Conservation (phyloP, 2,888 invertebrate genomes). For the Furcula furcula region DNA sequence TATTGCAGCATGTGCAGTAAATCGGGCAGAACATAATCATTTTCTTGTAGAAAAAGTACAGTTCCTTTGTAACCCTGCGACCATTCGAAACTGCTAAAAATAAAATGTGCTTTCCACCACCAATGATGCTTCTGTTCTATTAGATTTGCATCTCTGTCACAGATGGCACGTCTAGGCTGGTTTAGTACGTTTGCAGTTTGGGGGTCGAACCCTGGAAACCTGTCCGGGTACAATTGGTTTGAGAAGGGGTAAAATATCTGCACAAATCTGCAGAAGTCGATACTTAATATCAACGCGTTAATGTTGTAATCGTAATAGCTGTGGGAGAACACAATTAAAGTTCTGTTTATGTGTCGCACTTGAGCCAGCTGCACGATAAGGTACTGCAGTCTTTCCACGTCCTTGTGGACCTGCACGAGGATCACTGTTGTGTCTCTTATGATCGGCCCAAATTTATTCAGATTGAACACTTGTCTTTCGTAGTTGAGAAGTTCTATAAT, state of each 20-base stretch:
- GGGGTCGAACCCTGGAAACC: slow-evolving; percentile 39
- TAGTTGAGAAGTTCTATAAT: slow-evolving; percentile 29
- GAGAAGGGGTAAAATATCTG: slow-evolving; percentile 55
- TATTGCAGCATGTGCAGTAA: slow-evolving; percentile 39
- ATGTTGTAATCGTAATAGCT: slow-evolving; percentile 39
- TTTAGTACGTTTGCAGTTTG: no score
- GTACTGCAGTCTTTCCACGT: slow-evolving; percentile 33
- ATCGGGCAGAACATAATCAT: slow-evolving; percentile 47
- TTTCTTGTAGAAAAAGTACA: slow-evolving; percentile 47
- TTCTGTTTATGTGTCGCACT: slow-evolving; percentile 33
- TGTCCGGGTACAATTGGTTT: slow-evolving; percentile 40
- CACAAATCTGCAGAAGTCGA: slow-evolving; percentile 49
- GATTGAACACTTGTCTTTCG: slow-evolving; percentile 28
- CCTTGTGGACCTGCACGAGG: slow-evolving; percentile 37
- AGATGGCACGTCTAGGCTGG: slow-evolving; percentile 13
- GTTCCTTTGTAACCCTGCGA: slow-evolving; percentile 24
- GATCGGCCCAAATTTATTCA: slow-evolving; percentile 22
- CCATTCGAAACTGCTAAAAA: slow-evolving; percentile 38
- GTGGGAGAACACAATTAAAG: slow-evolving; percentile 51
- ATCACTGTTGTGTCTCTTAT: slow-evolving; percentile 27
- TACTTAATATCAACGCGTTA: slow-evolving; percentile 33
- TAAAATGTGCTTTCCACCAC: slow-evolving; percentile 54
- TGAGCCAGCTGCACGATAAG: slow-evolving; percentile 42
- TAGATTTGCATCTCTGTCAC: slow-evolving; percentile 31
- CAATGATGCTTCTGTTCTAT: slow-evolving; percentile 52